A percentile compares a stretch with the other conserved stretches of the same genome.
These are phyloP conservation scores for Ibidorhyncha struthersii DNA, from an alignment of 2,113 vertebrate genomes.

Conservation along the genomic window DNA sequence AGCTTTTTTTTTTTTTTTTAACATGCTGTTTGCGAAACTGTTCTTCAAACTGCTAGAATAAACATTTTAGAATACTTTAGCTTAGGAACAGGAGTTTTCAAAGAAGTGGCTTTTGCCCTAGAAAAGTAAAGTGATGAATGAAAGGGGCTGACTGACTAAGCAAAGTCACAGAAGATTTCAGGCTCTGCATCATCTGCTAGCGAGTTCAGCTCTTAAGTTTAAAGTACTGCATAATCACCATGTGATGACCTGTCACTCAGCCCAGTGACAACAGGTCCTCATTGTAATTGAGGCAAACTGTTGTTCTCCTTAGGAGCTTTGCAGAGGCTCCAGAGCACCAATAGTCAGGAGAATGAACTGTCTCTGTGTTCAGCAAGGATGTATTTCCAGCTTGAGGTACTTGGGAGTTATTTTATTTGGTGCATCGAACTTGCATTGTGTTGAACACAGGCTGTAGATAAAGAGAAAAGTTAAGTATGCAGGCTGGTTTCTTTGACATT, in stretches of 20 bases:
- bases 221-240: not conserved
- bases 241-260: not conserved
- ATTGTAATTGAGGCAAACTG: not conserved
- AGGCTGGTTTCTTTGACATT: not conserved
- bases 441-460: not conserved
- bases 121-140: not conserved
- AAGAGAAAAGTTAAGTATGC: not conserved
- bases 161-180: not conserved
- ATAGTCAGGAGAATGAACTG: not conserved
- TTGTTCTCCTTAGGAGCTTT: not conserved
- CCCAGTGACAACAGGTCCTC: not conserved
- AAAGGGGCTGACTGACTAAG: not conserved
- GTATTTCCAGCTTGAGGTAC: not conserved
- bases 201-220: not conserved
- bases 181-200: not conserved
- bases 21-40: not conserved
- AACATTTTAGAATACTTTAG: not conserved
- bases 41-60: not conserved
- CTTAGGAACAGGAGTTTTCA: not conserved
- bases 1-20: not conserved
- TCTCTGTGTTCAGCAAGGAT: not conserved
- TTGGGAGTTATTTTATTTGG: not conserved
- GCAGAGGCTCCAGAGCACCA: not conserved
- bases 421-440: rapidly evolving
- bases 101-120: not conserved